Base-by-base conservation (phyloP, 2,888 invertebrate genomes). In the Mimas tiliae region DNA sequence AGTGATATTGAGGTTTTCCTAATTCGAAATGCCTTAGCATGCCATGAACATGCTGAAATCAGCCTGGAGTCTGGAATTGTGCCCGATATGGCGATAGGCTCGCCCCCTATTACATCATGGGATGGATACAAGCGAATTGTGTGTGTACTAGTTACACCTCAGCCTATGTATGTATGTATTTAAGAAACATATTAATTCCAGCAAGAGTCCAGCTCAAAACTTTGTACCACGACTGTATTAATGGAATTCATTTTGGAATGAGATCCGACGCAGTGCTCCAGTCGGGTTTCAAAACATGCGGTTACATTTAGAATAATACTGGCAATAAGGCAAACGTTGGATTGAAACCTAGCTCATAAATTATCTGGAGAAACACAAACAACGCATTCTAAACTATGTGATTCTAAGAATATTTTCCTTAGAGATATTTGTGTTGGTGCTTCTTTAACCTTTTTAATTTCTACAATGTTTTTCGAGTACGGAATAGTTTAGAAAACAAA, bases 221-320 rank as follows among this genome's bases (percentile, higher is more conserved):
- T 42, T 58, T 42, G 12, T 12, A 19, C 58, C 42, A 8, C 16
- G 12, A 42, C 42, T 58, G 19, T 42, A 42, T 55, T 34, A 42
- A 11, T 42, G 58, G 12, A 58, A 58, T 58, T 58, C 38, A 58
- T 58, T 58, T 42, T 58, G 19, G 19, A 42, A 58, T 58, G 58
- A 42, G 19, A 42, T 38, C 58, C 42, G 19, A 19, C 33, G 53
- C n/a, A n/a, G 19, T 42, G 58, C 58, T 58, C 58, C 42, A 11
- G 58, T 21, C 7, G 58, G 38, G 42, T 58, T 58, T 58, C 58
- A 58, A 58, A 58, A 58, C 58, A 58, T 38, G 58, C 58, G 58
- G 58, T 58, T 58, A 38, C 58, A 58, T 58, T 58, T 58, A 58
- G 58, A 58, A 58, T 58, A 58, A 58, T 58, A 58, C 58, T 42